Percentiles rank a stretch among this genome's conserved stretches.
phyloP scores from a whole-genome alignment of 2,888 invertebrate species.

The Cheilosia impressa region DNA sequence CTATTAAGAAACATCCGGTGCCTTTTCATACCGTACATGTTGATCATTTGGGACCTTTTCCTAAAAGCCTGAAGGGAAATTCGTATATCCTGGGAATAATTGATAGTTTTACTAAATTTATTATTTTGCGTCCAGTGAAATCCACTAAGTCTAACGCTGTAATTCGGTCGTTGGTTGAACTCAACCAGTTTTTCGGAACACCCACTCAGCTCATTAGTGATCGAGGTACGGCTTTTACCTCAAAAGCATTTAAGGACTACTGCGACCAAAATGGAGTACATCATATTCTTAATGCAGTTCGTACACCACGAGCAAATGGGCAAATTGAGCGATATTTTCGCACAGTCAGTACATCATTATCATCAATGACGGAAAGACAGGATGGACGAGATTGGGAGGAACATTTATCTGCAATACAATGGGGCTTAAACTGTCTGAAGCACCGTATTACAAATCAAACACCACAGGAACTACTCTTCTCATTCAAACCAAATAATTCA shows the following conservation, averaged over 20 bases:
- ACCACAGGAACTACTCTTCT: conserved; percentile 10
- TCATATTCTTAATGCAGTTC: conserved; percentile 74
- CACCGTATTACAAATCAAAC: background rate
- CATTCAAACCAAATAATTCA: background rate
- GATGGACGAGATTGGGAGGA: conserved; percentile 13
- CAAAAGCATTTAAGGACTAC: conserved; percentile 68
- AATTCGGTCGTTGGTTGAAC: conserved; percentile 14
- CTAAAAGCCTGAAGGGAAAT: conserved; percentile 24
- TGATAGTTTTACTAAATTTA: conserved; percentile 47
- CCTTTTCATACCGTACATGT: conserved; percentile 53
- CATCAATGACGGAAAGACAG: background rate
- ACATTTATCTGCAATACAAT: conserved; percentile 1
- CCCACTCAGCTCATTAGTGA: conserved; percentile 73
- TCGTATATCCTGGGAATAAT: conserved; percentile 18
- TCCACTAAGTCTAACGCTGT: conserved; percentile 34
- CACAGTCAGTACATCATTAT: background rate
- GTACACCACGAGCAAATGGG: conserved; percentile 62
- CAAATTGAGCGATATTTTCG: conserved; percentile 60
- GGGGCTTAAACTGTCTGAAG: background rate
- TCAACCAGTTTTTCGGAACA: conserved; percentile 70
- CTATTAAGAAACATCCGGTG: conserved; percentile 24
- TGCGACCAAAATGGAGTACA: conserved; percentile 64
- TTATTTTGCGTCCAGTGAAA: conserved; percentile 46
- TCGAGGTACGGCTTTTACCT: conserved; percentile 75
- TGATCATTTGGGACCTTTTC: conserved; percentile 49